Evolutionary conservation across 1,140 invertebrate genomes (phyloP), one percentile per base, ranked within the genome.

Genomic region (Rhagoletis zephyria): DNA sequence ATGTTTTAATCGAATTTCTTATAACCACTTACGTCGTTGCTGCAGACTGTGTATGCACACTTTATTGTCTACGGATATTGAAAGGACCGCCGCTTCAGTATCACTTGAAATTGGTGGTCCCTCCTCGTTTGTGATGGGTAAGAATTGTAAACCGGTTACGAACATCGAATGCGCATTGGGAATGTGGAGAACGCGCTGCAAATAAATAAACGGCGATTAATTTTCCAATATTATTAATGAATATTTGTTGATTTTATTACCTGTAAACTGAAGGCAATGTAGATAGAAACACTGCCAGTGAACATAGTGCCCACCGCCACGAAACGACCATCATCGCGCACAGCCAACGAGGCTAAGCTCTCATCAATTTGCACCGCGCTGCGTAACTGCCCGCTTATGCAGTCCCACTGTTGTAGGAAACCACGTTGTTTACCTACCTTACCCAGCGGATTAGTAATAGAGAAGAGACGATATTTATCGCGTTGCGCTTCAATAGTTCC

Each of bases 61-160:
- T 94, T 96, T 96, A 94, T 98, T 98, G 94, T 99, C 98, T 65
- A 98, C 97, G 30, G 98, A 98, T 89, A 99, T 98, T 91, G 97
- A 98, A 70, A 99, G 94, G 88, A 98, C 96, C 12, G 97, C 97
- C 86, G 97, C 96, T 92, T 97, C 96, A 51, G 96, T 95, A 90
- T 95, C 95, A 90, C 95, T 95, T 16, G 95, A 95, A 74, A 97
- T 95, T 16, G 95, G 94, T 77, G 95, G 94, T 30, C 94, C 95
- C 88, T 95, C 94, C 87, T 92, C 91, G 63, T 94, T 93, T 87
- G 95, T 95, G 30, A 95, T 96, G 40, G 97, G 96, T 87, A 98
- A 93, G 94, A 99, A 98, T 93, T 97, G 96, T 86, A 99, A 93
- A 16, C 97, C 98, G 60, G 98, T 99, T 60, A 99, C 96, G 94